Evolutionary conservation across 2,113 vertebrate species (phyloP).

Genomic region (Protobothrops flavoviridis): DNA sequence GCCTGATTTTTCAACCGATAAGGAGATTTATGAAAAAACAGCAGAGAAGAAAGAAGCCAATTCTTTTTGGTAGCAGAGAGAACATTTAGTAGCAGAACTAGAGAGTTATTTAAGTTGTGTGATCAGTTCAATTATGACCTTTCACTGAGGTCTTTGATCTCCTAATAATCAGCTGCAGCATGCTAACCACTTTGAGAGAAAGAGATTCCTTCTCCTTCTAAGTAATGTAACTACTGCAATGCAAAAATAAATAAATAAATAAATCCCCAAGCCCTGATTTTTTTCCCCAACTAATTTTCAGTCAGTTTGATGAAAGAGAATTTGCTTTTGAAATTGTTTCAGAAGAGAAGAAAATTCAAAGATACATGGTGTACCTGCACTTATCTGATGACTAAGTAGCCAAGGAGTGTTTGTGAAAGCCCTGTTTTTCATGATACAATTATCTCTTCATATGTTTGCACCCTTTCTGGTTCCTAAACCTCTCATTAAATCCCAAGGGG

Average conservation of each 20-base stretch:
- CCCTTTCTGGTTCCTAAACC: neutral
- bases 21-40: neutral
- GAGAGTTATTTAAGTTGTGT: neutral
- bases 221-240: neutral
- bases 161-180: neutral
- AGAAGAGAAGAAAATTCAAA: neutral
- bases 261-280: neutral
- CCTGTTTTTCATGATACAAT: neutral
- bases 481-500: neutral
- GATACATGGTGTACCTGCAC: neutral
- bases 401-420: neutral
- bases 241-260: neutral
- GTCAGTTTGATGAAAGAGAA: neutral
- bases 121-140: neutral
- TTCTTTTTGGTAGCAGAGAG: neutral
- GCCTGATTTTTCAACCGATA: neutral
- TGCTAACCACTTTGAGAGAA: neutral
- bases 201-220: neutral
- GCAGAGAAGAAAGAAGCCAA: neutral
- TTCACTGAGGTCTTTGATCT: neutral
- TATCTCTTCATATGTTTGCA: neutral
- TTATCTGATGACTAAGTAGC: neutral
- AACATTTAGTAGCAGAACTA: neutral
- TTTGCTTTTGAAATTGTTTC: neutral
- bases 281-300: neutral